Base-by-base conservation (phyloP, 92 coral and sea anemone species). In the Phenganax marumi region DNA sequence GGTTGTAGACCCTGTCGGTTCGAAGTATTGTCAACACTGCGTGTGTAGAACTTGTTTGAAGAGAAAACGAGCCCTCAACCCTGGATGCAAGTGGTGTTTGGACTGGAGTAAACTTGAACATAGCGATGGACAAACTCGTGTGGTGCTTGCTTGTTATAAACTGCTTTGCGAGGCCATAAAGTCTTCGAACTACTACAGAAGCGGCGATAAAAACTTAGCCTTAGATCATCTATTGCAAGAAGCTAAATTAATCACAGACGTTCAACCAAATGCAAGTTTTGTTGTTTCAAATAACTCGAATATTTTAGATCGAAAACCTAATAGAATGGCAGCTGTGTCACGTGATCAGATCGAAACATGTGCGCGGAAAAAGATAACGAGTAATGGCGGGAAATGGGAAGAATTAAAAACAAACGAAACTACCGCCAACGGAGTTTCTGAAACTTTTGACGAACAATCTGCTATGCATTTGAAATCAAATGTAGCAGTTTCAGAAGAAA, bases 31-130 rank as follows among this genome's bases (percentile, higher is more conserved):
- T 69, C 90, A 89, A 54, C 99, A 96, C 84, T 88, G 91, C 54
- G 99, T 96, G 22, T 96, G 99, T 84, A 90, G 88, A 74, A 91
- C 90, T 10, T 96, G 99, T 62, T 88, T 96, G 79, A 81, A 90
- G 78, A 96, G 88, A 88, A 96, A 96, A 58, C 89, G 97, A 73
- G 90, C 97, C 14, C 85, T 96, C 19, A 92, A 88, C 68, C 99
- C 99, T 18, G 99, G 96, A 9, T 96, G 99, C 62, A 91, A 97
- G 55, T 96, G 99, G 99, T 96, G 99, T 74, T 89, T 91, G 63
- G 93, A 96, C 76, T 88, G 89, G 71, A 97, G 90, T 39, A 84
- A 87, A 73, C 87, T 96, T 10, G 88, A 85, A 14, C 93, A 90
- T 82, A 78, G 83, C 49, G 93, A 96, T 46, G 85, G 85, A 68